Evolutionary conservation across 2,797 vertebrate species (phyloP).

Genomic region (Pseudomugil gertrudae): DNA sequence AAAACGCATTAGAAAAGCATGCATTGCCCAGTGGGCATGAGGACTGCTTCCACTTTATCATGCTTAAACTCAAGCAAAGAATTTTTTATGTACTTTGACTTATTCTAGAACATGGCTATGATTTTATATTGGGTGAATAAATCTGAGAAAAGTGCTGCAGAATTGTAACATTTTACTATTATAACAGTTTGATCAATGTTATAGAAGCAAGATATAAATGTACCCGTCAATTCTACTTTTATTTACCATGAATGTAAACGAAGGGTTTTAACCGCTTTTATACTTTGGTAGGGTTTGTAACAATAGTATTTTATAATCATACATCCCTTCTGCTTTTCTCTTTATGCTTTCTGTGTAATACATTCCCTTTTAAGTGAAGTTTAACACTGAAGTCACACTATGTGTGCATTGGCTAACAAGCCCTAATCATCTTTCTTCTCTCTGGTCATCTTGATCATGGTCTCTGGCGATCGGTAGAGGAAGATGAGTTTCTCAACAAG

Average conservation of each 20-base stretch:
- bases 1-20: conserved; percentile 49
- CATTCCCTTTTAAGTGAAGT: background rate
- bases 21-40: conserved; percentile 29
- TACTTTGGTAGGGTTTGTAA: background rate
- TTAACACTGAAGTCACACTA: background rate
- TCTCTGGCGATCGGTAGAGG: conserved; percentile 79
- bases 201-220: background rate
- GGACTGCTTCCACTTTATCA: background rate
- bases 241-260: background rate
- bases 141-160: background rate
- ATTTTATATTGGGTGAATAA: background rate
- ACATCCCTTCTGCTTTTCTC: background rate
- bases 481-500: conserved; percentile 85
- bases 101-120: background rate
- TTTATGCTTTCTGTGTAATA: conserved; percentile 14
- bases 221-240: background rate
- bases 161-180: background rate
- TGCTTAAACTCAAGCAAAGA: background rate
- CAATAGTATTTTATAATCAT: conserved; percentile 7
- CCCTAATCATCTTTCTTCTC: conserved; percentile 79
- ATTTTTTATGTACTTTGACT: background rate
- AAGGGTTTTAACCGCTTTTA: background rate
- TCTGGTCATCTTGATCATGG: conserved; percentile 81
- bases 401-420: background rate
- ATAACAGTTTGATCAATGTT: background rate